Conservation (phyloP, 1,140 invertebrate genomes). For the Bemisia tabaci region DNA sequence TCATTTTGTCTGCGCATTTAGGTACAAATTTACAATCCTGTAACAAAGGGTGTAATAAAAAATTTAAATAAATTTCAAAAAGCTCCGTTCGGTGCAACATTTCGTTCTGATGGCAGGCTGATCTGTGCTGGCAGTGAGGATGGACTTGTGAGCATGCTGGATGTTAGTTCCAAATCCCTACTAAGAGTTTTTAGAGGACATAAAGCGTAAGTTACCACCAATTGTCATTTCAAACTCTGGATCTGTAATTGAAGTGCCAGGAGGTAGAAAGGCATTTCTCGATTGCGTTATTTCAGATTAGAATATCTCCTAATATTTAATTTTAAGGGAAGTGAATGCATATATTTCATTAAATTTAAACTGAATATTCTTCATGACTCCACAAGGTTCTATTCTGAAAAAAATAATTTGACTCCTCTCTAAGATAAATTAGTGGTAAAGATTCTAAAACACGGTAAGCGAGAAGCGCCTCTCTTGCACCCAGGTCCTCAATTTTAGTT, state of each 20-base stretch:
- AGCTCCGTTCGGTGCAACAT: slow-evolving; percentile 71
- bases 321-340: background rate
- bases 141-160: slow-evolving; percentile 72
- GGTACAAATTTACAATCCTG: slow-evolving; percentile 78
- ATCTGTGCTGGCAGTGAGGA: slow-evolving; percentile 81
- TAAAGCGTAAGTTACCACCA: slow-evolving; percentile 31
- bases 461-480: too few relatives aligned
- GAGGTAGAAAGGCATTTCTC: background rate
- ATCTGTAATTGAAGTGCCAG: background rate
- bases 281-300: background rate
- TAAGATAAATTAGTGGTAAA: too few relatives aligned
- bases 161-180: slow-evolving; percentile 62
- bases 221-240: background rate
- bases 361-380: too few relatives aligned
- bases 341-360: too few relatives aligned
- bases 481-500: too few relatives aligned
- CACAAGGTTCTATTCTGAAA: too few relatives aligned
- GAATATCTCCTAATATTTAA: background rate
- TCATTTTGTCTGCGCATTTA: too few relatives aligned
- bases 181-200: slow-evolving; percentile 59
- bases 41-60: slow-evolving; percentile 67
- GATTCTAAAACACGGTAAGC: too few relatives aligned
- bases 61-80: slow-evolving; percentile 77
- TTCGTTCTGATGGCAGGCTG: slow-evolving; percentile 71
- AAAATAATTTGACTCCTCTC: too few relatives aligned